Percentiles rank a stretch among this genome's conserved stretches.
These are phyloP conservation scores for Sebastes taczanowskii DNA, from an alignment of 2,797 vertebrate species.

Conservation along the genomic window DNA sequence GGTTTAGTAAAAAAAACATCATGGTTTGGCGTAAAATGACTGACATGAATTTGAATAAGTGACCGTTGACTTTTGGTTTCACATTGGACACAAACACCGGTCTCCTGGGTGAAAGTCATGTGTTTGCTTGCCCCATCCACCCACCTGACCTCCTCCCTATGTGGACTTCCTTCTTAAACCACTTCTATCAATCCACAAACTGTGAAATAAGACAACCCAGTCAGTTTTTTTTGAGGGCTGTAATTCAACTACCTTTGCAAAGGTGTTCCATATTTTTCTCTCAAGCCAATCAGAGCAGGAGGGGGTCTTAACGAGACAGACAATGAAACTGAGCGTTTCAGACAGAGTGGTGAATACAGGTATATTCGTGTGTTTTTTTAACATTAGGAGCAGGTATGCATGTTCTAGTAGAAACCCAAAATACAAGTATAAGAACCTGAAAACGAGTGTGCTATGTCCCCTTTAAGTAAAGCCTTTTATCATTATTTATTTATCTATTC, in stretches of 20 bases:
- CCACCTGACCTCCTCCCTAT: too few species aligned
- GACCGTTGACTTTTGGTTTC: background rate
- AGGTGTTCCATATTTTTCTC: too few species aligned
- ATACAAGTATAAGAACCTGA: background rate
- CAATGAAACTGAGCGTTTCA: too few species aligned
- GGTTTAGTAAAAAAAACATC: background rate
- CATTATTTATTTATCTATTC: constrained; percentile 57
- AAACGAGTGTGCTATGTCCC: background rate
- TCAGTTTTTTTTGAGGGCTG: too few species aligned
- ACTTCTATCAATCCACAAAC: background rate
- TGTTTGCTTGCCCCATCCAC: too few species aligned
- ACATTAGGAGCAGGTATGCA: background rate
- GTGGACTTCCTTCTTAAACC: too few species aligned
- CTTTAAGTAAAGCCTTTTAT: constrained; percentile 8
- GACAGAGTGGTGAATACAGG: too few species aligned
- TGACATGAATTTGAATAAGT: background rate
- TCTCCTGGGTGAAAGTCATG: too few species aligned
- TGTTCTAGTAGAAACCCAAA: background rate
- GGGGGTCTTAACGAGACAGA: fast-evolving
- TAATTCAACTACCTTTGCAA: too few species aligned
- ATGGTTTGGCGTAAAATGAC: background rate
- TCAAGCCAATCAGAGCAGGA: background rate
- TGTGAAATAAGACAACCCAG: background rate
- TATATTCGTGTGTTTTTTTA: background rate
- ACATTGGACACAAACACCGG: background rate